These are phyloP conservation scores for Grammomys surdaster DNA, from an alignment of 2,113 vertebrate genomes.

Conservation along the genomic window DNA sequence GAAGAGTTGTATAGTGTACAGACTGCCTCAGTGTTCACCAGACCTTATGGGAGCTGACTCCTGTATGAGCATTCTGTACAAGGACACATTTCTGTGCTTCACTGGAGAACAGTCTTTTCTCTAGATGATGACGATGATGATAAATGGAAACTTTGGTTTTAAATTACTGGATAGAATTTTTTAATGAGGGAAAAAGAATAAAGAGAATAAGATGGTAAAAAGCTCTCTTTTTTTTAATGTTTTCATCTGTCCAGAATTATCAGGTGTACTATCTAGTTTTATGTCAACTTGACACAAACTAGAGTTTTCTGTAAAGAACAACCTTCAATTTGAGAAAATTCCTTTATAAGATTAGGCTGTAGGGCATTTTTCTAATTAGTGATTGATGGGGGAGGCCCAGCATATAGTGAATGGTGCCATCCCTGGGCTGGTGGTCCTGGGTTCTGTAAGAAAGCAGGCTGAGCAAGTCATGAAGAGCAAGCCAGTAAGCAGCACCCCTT, in stretches of 20 bases:
- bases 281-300: background rate
- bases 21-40: background rate
- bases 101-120: background rate
- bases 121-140: background rate
- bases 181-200: constrained; percentile 46
- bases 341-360: background rate
- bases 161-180: constrained; percentile 42
- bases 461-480: background rate
- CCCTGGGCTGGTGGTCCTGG: background rate
- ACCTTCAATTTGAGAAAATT: background rate
- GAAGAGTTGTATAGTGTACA: background rate
- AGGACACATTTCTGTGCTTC: constrained; percentile 36
- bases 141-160: constrained; percentile 34
- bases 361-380: background rate
- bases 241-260: constrained; percentile 39
- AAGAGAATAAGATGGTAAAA: constrained; percentile 48
- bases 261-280: background rate
- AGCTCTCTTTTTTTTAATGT: background rate
- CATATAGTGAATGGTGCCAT: background rate
- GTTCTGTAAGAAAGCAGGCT: background rate
- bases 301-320: background rate
- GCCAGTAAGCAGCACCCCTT: background rate
- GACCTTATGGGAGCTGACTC: background rate
- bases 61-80: constrained; percentile 32
- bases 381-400: background rate